phyloP scores from a whole-genome alignment of 1,140 invertebrate genomes.

The Drosophila guanche region DNA sequence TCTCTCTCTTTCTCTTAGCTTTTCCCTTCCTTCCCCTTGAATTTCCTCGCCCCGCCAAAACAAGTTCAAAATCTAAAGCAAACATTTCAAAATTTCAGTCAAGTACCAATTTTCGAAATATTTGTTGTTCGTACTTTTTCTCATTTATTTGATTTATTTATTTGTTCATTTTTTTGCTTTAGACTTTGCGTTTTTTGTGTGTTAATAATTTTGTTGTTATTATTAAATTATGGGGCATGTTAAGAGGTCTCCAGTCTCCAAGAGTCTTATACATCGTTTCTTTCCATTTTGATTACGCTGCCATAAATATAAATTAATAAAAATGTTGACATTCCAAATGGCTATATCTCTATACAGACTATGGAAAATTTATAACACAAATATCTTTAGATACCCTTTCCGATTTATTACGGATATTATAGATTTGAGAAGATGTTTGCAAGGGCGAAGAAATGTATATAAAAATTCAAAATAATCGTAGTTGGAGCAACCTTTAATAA shows the following conservation, averaged over 20 bases:
- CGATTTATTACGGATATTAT: neutral
- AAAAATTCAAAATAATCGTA: no score
- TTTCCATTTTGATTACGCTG: conserved; percentile 2
- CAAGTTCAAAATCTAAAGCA: conserved; percentile 66
- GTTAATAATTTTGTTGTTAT: conserved; percentile 47
- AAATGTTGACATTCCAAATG: conserved; percentile 51
- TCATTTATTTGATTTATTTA: conserved; percentile 37
- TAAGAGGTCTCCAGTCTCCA: conserved; percentile 41
- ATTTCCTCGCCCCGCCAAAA: conserved; percentile 23
- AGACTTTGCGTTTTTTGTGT: conserved; percentile 12
- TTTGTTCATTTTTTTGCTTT: conserved; percentile 21
- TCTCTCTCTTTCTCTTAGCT: conserved; percentile 16
- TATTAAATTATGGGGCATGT: conserved; percentile 63
- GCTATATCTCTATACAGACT: conserved; percentile 44
- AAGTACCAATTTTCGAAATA: conserved; percentile 69
- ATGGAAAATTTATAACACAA: conserved; percentile 35
- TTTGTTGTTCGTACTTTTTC: conserved; percentile 12
- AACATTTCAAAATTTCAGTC: conserved; percentile 52
- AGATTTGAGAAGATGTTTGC: no score
- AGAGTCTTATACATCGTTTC: conserved; percentile 29
- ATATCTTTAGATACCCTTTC: conserved; percentile 22
- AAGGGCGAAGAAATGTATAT: no score
- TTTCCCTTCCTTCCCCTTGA: conserved; percentile 13
- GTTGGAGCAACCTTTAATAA: no score
- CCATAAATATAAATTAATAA: conserved; percentile 56